Evolutionary conservation across 2,888 invertebrate genomes (phyloP).

Genomic region (Papilio protenor): DNA sequence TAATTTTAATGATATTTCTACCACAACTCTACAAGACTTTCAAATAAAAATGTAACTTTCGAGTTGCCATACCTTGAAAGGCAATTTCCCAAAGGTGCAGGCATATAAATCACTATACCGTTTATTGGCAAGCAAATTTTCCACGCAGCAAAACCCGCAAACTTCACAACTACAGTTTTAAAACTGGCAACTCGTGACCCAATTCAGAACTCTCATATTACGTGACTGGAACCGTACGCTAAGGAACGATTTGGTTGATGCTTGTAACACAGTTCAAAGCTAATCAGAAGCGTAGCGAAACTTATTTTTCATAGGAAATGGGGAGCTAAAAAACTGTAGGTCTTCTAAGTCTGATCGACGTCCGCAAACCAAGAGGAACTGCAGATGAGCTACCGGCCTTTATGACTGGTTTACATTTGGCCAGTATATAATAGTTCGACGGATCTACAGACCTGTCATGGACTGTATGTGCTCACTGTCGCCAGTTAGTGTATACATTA

Average conservation of each 20-base stretch:
- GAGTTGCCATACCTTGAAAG: not conserved
- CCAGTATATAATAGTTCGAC: too few relatives aligned
- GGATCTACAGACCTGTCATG: too few relatives aligned
- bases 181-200: conserved; percentile 32
- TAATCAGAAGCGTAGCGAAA: not conserved
- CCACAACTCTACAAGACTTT: not conserved
- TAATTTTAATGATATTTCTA: too few relatives aligned
- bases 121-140: conserved; percentile 23
- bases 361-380: too few relatives aligned
- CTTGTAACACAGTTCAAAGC: not conserved
- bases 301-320: too few relatives aligned
- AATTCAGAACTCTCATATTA: conserved; percentile 36
- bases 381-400: too few relatives aligned
- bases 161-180: conserved; percentile 23
- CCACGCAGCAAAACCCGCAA: conserved; percentile 3
- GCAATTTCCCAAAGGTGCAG: conserved; percentile 2
- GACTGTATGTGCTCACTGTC: too few relatives aligned
- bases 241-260: conserved; percentile 26
- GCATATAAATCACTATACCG: conserved; percentile 6
- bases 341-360: too few relatives aligned
- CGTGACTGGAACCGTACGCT: conserved; percentile 25
- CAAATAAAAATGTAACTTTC: not conserved
- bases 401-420: too few relatives aligned
- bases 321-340: too few relatives aligned
- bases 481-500: too few relatives aligned